Evolutionary conservation across 2,113 vertebrate species (phyloP).

Genomic region (Pimephales promelas): DNA sequence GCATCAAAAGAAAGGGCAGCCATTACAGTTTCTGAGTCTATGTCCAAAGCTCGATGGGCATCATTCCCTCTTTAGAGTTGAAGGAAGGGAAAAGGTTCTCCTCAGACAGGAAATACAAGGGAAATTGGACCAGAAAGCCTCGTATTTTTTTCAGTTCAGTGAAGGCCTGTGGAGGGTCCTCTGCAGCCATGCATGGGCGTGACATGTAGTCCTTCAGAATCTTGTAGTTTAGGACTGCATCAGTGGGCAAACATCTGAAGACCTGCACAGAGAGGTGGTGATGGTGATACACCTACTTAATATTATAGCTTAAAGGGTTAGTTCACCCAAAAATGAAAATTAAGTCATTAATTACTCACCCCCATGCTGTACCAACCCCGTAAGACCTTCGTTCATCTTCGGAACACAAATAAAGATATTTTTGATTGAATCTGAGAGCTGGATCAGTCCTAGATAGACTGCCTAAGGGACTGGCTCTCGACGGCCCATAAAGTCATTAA

Average conservation of each 20-base stretch:
- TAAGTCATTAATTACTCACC: no score
- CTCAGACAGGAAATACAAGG: slow-evolving; percentile 58
- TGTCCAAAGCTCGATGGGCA: slow-evolving; percentile 62
- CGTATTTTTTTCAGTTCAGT: slow-evolving; percentile 56
- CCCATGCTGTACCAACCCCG: no score
- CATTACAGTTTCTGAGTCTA: slow-evolving; percentile 19
- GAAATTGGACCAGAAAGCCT: slow-evolving; percentile 63
- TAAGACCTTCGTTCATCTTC: no score
- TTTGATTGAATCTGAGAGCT: no score
- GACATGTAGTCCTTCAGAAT: slow-evolving; percentile 56
- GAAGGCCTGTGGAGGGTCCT: slow-evolving; percentile 52
- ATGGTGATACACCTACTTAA: not conserved
- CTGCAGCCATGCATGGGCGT: slow-evolving; percentile 49
- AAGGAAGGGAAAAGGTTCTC: slow-evolving; percentile 62
- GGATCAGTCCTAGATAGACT: no score
- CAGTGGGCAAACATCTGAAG: slow-evolving; percentile 61
- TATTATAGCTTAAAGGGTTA: no score
- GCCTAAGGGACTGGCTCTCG: no score
- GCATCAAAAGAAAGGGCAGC: not conserved
- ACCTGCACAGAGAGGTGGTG: slow-evolving; percentile 46
- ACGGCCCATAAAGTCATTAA: no score
- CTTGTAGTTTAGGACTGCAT: slow-evolving; percentile 55
- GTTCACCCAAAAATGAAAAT: no score
- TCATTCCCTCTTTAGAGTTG: slow-evolving; percentile 63
- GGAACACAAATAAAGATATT: no score